phyloP scores from a whole-genome alignment of 2,888 invertebrate genomes.

The Nineta flava region DNA sequence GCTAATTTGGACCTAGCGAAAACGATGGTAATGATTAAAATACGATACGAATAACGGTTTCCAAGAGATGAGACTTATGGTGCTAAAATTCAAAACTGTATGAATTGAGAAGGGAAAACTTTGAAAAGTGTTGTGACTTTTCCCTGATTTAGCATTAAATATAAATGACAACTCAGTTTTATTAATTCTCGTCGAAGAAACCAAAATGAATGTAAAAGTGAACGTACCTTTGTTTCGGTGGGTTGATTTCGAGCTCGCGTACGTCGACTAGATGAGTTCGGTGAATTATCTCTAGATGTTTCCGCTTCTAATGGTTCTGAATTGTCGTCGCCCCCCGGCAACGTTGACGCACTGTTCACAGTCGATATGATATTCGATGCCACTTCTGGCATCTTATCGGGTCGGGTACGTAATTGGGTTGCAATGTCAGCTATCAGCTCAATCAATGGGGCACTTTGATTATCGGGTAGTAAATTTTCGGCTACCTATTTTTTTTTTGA shows the following conservation, averaged over 20 bases:
- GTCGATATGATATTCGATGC: slow-evolving; percentile 13
- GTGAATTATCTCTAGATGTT: slow-evolving; percentile 2
- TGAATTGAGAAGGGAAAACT: too few relatives aligned
- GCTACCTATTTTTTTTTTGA: slow-evolving; percentile 39
- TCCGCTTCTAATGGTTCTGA: neutral
- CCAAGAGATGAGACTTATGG: too few relatives aligned
- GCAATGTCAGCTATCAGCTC: slow-evolving; percentile 78
- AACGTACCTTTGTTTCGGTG: slow-evolving; percentile 1
- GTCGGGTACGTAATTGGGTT: slow-evolving; percentile 63
- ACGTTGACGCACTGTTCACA: slow-evolving; percentile 15
- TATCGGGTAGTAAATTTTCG: slow-evolving; percentile 60
- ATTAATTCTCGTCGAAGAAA: too few relatives aligned
- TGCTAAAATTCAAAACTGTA: too few relatives aligned
- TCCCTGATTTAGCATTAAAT: too few relatives aligned
- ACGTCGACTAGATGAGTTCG: neutral
- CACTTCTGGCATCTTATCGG: slow-evolving; percentile 50
- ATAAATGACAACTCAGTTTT: too few relatives aligned
- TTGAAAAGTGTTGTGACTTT: too few relatives aligned
- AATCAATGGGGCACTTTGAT: slow-evolving; percentile 62
- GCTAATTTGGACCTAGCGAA: too few relatives aligned
- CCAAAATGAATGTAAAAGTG: too few relatives aligned
- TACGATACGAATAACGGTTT: too few relatives aligned
- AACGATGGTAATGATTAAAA: too few relatives aligned
- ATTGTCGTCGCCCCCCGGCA: neutral
- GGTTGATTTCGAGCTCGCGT: neutral